phyloP scores from a whole-genome alignment of 2,797 vertebrate genomes.

The Sebastes umbrosus region DNA sequence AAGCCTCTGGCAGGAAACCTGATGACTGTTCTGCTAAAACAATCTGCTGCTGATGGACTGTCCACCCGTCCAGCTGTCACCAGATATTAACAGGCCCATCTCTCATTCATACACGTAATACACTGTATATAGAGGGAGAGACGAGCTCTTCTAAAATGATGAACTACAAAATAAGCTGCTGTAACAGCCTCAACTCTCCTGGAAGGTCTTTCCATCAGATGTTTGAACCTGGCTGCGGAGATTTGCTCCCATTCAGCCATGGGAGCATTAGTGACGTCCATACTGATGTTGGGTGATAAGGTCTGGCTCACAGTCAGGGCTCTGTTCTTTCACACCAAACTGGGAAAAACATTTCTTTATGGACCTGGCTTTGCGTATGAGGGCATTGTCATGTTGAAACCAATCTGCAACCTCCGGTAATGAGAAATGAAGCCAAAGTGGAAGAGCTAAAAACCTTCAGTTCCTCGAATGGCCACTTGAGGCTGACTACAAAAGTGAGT shows the following conservation, averaged over 20 bases:
- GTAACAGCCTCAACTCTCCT: not conserved
- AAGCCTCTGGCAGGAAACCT: conserved; percentile 47
- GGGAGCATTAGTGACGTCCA: not conserved
- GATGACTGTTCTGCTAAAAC: conserved; percentile 27
- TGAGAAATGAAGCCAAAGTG: not conserved
- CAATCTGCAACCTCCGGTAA: not conserved
- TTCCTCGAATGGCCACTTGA: not conserved
- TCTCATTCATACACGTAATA: not conserved
- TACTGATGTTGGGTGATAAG: not conserved
- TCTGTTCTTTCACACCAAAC: not conserved
- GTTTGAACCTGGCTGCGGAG: not conserved
- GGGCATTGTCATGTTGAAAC: not conserved
- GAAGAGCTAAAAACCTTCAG: not conserved
- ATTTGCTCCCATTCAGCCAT: not conserved
- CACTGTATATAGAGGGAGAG: not conserved
- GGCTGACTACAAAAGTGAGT: not conserved
- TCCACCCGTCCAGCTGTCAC: conserved; percentile 44
- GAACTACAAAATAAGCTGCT: not conserved
- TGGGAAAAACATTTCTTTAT: not conserved
- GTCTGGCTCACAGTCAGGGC: not conserved
- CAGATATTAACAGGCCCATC: conserved; percentile 15
- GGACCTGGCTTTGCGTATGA: not conserved
- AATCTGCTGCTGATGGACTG: conserved; percentile 8
- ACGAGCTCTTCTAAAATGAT: not conserved
- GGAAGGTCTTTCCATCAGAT: not conserved